A percentile compares a stretch with the other conserved stretches of the same genome.
Evolutionary conservation across 2,113 vertebrate species (phyloP).

Genomic region (Eubucco bourcierii): DNA sequence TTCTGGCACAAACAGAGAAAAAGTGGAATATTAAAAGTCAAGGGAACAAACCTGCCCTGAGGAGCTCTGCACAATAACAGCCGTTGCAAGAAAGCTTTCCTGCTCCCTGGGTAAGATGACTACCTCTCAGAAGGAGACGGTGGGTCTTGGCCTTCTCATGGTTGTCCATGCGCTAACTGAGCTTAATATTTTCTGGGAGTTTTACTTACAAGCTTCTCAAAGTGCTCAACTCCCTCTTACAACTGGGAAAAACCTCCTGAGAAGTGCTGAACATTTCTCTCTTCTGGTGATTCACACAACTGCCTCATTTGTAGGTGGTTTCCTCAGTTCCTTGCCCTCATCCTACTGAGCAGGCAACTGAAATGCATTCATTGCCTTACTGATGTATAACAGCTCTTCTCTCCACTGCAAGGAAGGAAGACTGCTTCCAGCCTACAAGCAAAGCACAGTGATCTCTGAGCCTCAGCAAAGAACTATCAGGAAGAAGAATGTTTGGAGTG

Average conservation of each 20-base stretch:
- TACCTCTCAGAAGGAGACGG: not conserved
- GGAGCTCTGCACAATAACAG: not conserved
- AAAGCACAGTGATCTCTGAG: constrained; percentile 10
- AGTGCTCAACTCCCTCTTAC: not conserved
- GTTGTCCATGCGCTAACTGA: not conserved
- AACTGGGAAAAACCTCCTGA: constrained; percentile 10
- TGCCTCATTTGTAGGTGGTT: constrained; percentile 48
- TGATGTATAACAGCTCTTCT: constrained; percentile 16
- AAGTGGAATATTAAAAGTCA: constrained; percentile 22
- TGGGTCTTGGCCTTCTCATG: not conserved
- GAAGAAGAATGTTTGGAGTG: not conserved
- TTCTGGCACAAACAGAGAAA: constrained; percentile 39
- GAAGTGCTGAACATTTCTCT: constrained; percentile 3
- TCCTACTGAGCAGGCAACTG: not conserved
- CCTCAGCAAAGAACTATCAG: not conserved
- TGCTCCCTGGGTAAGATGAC: not conserved
- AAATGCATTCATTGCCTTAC: not conserved
- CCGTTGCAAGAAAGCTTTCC: not conserved
- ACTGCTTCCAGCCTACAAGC: not conserved
- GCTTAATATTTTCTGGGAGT: not conserved
- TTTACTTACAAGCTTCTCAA: not conserved
- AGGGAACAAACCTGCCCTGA: constrained; percentile 7
- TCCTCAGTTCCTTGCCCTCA: constrained; percentile 46
- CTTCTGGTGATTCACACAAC: constrained; percentile 21
- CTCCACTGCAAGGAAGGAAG: not conserved